Conservation (phyloP, 2,113 vertebrate genomes). For the Heterocephalus glaber region DNA sequence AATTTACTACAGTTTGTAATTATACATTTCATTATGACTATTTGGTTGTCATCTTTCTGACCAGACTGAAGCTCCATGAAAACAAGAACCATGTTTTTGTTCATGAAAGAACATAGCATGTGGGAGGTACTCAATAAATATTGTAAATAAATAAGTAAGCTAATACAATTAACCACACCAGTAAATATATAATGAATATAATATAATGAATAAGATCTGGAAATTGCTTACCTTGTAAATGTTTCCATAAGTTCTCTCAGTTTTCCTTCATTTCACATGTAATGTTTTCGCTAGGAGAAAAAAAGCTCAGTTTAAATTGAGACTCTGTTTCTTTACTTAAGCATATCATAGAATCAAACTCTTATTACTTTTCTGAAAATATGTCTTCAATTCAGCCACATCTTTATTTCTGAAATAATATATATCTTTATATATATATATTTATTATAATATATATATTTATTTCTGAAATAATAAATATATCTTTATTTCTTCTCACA, state of each 20-base stretch:
- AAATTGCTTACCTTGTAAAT: not conserved
- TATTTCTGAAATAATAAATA: slow-evolving; percentile 50
- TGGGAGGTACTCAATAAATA: not conserved
- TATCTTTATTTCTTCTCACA: too few species aligned
- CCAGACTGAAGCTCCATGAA: not conserved
- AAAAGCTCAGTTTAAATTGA: slow-evolving; percentile 59
- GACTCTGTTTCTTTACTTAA: slow-evolving; percentile 40
- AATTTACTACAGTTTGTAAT: slow-evolving; percentile 22
- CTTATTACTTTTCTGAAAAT: slow-evolving; percentile 48
- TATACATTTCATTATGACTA: not conserved
- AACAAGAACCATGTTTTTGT: not conserved
- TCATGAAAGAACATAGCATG: not conserved
- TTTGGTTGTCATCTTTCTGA: slow-evolving; percentile 39
- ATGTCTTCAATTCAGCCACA: not conserved
- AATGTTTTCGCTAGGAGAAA: slow-evolving; percentile 39
- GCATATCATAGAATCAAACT: slow-evolving; percentile 10
- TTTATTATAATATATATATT: too few species aligned
- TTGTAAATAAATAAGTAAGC: slow-evolving; percentile 27
- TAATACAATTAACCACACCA: not conserved
- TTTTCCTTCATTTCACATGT: slow-evolving; percentile 43
- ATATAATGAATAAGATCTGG: not conserved
- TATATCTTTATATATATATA: too few species aligned
- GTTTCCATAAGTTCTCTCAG: not conserved
- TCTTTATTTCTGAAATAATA: slow-evolving; percentile 54
- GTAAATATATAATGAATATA: slow-evolving; percentile 11